Evolutionary conservation across 1,140 invertebrate genomes (phyloP), one percentile per base, ranked within the genome.

Genomic region (Lasioglossum albipes): DNA sequence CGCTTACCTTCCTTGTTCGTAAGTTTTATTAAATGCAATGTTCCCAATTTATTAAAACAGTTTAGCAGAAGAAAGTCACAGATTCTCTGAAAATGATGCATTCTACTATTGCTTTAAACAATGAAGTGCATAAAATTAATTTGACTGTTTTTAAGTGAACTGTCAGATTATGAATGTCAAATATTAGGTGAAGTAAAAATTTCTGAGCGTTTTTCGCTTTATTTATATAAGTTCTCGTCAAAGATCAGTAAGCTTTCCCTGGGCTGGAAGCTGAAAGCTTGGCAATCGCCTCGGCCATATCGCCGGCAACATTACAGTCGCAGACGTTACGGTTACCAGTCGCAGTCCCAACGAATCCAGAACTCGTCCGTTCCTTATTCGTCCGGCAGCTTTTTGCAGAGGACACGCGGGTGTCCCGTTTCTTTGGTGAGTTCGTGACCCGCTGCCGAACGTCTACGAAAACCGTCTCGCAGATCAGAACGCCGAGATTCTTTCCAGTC

Each of bases 171-270:
- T 27, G 27, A 1, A 27, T 27, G 27, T 27, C 27, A 27, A 0
- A 27, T 27, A 27, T n/a, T n/a, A n/a, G n/a, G n/a, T n/a, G n/a
- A n/a, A n/a, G n/a, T n/a, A n/a, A n/a, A n/a, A n/a, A n/a, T n/a
- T n/a, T n/a, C n/a, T n/a, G n/a, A n/a, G n/a, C n/a, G n/a, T n/a
- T n/a, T n/a, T n/a, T n/a, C n/a, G n/a, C n/a, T n/a, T n/a, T n/a
- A n/a, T n/a, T n/a, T n/a, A n/a, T n/a, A n/a, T n/a, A n/a, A n/a
- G 27, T 93, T 93, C 61, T 93, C 93, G 89, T 96, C 95, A 42
- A 95, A 93, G 70, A 31, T 16, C 57, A 41, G 31, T 76, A 69
- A 31, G 65, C 73, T 62, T 83, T 86, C 49, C 67, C 62, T 45
- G 62, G 59, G 74, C 71, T 78, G 45, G 71, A 81, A 66, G 74